Evolutionary conservation across 1,140 invertebrate species (phyloP).

Genomic region (Caenorhabditis latens): DNA sequence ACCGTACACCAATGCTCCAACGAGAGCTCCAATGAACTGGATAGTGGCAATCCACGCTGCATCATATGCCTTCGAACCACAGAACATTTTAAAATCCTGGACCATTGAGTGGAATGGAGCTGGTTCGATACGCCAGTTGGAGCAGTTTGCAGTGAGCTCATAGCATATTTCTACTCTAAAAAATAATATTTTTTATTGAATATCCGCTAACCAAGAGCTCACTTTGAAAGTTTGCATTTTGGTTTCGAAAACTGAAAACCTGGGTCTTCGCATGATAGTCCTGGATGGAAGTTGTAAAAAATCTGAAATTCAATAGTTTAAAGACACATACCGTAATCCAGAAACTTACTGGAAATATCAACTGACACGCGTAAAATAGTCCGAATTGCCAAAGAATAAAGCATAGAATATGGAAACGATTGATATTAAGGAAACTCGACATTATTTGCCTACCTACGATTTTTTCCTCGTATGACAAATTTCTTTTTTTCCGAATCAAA

Average conservation of each 20-base stretch:
- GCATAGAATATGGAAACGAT: neutral
- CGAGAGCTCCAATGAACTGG: constrained; percentile 60
- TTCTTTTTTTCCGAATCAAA: neutral
- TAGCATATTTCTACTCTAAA: constrained; percentile 41
- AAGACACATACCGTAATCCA: neutral
- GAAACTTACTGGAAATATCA: constrained; percentile 3
- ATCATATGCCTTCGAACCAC: constrained; percentile 52
- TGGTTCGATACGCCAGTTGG: neutral
- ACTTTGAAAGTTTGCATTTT: constrained; percentile 57
- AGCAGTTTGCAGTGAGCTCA: neutral
- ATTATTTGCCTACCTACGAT: no score
- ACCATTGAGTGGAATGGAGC: constrained; percentile 60
- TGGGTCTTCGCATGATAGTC: constrained; percentile 28
- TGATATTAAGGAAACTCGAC: neutral
- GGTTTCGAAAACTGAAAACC: constrained; percentile 55
- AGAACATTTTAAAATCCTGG: constrained; percentile 59
- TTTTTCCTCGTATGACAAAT: neutral
- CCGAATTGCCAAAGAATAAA: constrained; percentile 10
- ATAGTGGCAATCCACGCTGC: constrained; percentile 58
- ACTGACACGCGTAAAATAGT: neutral
- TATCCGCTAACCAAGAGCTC: neutral
- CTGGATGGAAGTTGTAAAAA: constrained; percentile 59
- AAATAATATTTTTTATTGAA: neutral
- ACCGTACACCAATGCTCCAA: constrained; percentile 60
- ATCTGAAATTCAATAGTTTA: constrained; percentile 31